Base-by-base conservation (phyloP, 2,113 vertebrate species). In the Phycodurus eques region DNA sequence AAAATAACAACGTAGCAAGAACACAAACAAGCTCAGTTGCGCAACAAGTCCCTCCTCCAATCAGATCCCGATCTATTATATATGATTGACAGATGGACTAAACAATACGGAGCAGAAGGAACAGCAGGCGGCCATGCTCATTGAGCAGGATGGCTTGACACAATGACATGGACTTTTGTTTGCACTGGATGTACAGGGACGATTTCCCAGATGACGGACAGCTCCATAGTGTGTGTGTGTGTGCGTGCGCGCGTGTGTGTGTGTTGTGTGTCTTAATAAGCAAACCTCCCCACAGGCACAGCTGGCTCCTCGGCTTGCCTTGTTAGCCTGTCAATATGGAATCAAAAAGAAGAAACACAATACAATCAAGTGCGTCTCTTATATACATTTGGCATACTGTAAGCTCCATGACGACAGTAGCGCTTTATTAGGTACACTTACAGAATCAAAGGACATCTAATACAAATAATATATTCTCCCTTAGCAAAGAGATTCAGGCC, bases 241-340 rank as follows among this genome's bases (percentile, higher is more conserved):
- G 82, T 5, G 13, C 3, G 10, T 31, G 61, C 46, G 82, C 11
- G 27, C 27, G 27, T 27, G 27, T 27, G 10, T 27, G 27, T 1
- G 27, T 27, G 27, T 27, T 59, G 22, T 60, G 57, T 15, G 27
- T 17, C 31, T 78, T 89, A 89, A 90, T 85, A 85, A 89, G 87
- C 76, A 84, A 82, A 83, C 72, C 68, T 78, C 60, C 77, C 77
- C 67, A 80, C 75, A 83, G 85, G 73, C 83, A 80, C 82, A 82
- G 83, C 78, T 78, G 83, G 79, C 80, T 74, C 65, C 76, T 77
- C 78, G 80, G 69, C 76, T 82, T 80, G 77, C 80, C 77, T 84
- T 72, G 87, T 87, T 82, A 83, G 74, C 62, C 76, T 17, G 75
- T 83, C 82, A 80, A 81, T 87, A 77, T 65, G 22, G 67, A 70